Evolutionary conservation across 2,888 invertebrate genomes (phyloP).

Genomic region (Aphidoletes aphidimyza): DNA sequence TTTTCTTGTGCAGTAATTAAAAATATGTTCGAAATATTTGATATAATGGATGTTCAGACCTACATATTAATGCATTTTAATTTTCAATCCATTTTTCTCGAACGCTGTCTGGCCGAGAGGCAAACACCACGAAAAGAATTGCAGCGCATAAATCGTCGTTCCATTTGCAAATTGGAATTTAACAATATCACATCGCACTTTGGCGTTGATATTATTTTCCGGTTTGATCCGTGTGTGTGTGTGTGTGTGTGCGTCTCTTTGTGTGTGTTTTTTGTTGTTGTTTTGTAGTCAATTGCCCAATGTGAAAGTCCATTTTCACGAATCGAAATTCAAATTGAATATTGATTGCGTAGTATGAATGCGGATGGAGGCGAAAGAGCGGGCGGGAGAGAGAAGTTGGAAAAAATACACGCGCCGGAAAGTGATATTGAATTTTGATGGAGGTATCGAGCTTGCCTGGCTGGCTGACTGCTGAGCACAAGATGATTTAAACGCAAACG

Average conservation of each 20-base stretch:
- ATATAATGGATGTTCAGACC: neutral
- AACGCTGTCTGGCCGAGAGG: neutral
- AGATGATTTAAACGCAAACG: neutral
- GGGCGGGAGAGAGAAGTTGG: neutral
- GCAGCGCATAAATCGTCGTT: conserved; percentile 19
- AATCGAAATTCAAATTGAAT: conserved; percentile 43
- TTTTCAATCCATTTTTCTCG: neutral
- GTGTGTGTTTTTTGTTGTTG: neutral
- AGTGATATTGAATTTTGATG: too few relatives aligned
- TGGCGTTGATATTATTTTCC: conserved; percentile 8
- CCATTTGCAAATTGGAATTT: conserved; percentile 53
- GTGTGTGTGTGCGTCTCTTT: too few relatives aligned
- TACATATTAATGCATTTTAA: conserved; percentile 42
- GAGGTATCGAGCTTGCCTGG: neutral
- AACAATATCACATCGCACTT: neutral
- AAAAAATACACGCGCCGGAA: too few relatives aligned
- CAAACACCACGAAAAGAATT: neutral
- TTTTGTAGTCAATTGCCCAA: neutral
- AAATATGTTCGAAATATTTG: conserved; percentile 33
- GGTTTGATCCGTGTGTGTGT: too few relatives aligned
- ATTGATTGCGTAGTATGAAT: neutral
- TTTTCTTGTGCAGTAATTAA: conserved; percentile 27
- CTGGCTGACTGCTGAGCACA: neutral
- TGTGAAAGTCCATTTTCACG: neutral
- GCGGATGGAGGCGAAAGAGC: neutral